These are phyloP conservation scores for Digitonthophagus gazella DNA, from an alignment of 2,888 invertebrate species.

Conservation along the genomic window DNA sequence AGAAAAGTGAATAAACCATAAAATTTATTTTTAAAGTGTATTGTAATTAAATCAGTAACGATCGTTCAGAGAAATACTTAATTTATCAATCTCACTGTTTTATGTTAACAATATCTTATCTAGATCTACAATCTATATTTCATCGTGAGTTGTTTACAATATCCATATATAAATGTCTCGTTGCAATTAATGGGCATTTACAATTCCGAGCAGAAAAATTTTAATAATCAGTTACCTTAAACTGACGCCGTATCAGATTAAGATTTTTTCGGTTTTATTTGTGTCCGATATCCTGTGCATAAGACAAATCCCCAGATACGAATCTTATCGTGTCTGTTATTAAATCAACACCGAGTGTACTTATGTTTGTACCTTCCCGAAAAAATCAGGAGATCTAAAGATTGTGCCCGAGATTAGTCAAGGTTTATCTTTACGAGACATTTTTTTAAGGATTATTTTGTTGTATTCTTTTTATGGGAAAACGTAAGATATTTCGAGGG, in stretches of 20 bases:
- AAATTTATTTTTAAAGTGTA: neutral
- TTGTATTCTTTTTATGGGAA: too few species aligned
- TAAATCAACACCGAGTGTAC: neutral
- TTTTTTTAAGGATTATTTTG: neutral
- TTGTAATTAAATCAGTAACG: neutral
- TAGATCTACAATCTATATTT: neutral
- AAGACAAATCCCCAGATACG: neutral
- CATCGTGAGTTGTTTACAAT: neutral
- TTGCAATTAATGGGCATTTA: neutral
- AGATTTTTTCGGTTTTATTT: neutral
- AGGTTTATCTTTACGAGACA: neutral
- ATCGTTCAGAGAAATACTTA: neutral
- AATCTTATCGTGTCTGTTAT: neutral
- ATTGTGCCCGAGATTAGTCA: neutral
- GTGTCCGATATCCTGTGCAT: neutral
- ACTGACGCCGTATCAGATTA: neutral
- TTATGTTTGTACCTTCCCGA: neutral
- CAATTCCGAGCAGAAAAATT: neutral
- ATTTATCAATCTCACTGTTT: neutral
- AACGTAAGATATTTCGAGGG: too few species aligned
- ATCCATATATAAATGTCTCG: neutral
- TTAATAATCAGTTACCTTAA: neutral
- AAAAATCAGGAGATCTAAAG: neutral
- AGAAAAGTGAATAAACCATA: too few species aligned
- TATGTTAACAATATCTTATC: neutral